Evolutionary conservation across 2,113 vertebrate genomes (phyloP).

Genomic region (Brachypteracias leptosomus): DNA sequence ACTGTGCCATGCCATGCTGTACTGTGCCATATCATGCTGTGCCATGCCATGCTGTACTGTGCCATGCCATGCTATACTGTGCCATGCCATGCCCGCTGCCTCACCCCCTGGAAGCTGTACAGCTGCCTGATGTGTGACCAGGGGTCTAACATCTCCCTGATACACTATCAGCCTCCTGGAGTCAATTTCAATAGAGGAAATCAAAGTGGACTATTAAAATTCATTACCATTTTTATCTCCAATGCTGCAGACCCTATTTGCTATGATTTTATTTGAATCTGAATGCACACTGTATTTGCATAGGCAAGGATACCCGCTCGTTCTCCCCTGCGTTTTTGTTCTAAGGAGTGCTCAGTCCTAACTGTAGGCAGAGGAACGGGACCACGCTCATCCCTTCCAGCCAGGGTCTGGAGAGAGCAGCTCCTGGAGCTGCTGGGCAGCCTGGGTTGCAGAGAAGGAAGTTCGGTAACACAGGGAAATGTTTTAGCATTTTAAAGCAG

Average conservation of each 20-base stretch:
- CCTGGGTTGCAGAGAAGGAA: not conserved
- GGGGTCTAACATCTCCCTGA: not conserved
- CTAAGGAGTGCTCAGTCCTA: not conserved
- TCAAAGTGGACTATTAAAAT: slow-evolving; percentile 49
- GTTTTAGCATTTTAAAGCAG: not conserved
- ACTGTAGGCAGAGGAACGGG: not conserved
- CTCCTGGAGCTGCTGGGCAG: not conserved
- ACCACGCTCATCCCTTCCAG: not conserved
- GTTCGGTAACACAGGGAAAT: not conserved
- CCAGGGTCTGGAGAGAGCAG: not conserved
- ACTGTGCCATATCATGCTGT: too few species aligned
- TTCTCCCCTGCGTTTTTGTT: not conserved
- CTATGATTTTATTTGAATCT: not conserved
- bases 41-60: not conserved
- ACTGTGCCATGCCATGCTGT: not conserved
- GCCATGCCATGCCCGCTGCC: not conserved
- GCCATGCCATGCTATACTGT: too few species aligned
- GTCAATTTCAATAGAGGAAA: not conserved
- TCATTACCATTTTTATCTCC: slow-evolving; percentile 64
- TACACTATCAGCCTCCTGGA: not conserved
- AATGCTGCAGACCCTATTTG: slow-evolving; percentile 21
- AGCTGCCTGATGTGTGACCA: not conserved
- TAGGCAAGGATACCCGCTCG: not conserved
- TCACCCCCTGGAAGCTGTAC: not conserved
- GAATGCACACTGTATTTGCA: slow-evolving; percentile 5